A percentile compares a stretch with the other conserved stretches of the same genome.
Evolutionary conservation across 2,888 invertebrate genomes (phyloP).

Genomic region (Brachycybe producta): DNA sequence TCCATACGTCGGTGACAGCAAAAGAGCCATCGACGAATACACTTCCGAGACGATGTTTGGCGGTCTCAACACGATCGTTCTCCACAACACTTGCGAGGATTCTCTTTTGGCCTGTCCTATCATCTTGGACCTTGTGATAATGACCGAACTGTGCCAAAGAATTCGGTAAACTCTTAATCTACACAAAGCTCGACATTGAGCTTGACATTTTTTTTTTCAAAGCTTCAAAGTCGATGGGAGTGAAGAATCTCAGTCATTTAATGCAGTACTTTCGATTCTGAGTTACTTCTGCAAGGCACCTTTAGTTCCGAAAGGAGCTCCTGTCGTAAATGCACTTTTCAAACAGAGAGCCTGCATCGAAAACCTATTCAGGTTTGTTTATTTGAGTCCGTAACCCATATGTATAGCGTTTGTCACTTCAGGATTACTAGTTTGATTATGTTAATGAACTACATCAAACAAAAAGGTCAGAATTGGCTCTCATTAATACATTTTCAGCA

Average conservation of each 20-base stretch:
- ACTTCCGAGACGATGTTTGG: conserved; percentile 90
- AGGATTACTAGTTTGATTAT: too few relatives aligned
- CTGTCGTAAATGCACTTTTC: conserved; percentile 79
- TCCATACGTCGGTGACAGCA: conserved; percentile 90
- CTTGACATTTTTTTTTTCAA: too few relatives aligned
- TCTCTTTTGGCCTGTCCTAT: conserved; percentile 85
- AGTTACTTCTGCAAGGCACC: conserved; percentile 88
- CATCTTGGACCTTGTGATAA: conserved; percentile 73
- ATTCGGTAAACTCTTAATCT: conserved; percentile 39
- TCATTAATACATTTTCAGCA: too few relatives aligned
- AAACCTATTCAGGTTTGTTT: conserved; percentile 51
- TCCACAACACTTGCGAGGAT: conserved; percentile 96
- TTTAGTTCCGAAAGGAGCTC: conserved; percentile 59
- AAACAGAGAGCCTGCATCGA: conserved; percentile 75
- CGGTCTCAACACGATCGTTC: conserved; percentile 78
- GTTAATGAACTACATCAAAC: too few relatives aligned
- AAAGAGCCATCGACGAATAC: conserved; percentile 95
- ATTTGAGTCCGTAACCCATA: too few relatives aligned
- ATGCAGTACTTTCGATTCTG: conserved; percentile 64
- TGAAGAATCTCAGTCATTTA: conserved; percentile 44
- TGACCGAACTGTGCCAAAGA: conserved; percentile 72
- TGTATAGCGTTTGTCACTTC: too few relatives aligned
- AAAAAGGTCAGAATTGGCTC: too few relatives aligned
- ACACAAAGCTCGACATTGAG: conserved; percentile 32
- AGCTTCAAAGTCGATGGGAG: conserved; percentile 23